Evolutionary conservation across 2,113 vertebrate genomes (phyloP).

Genomic region (Pollimyrus isidori): DNA sequence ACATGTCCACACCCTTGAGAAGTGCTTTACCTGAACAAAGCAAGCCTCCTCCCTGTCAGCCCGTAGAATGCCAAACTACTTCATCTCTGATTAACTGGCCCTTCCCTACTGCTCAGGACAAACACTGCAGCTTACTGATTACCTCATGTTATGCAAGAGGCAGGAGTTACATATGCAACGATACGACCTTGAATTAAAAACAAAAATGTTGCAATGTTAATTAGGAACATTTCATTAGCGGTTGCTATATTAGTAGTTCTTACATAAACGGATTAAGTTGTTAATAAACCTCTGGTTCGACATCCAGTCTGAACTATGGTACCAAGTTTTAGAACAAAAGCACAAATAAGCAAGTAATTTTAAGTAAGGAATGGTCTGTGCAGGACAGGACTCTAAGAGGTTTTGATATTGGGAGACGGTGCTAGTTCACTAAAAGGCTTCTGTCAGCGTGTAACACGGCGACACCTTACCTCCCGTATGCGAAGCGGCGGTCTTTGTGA

Average conservation of each 20-base stretch:
- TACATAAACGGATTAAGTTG: conserved; percentile 37
- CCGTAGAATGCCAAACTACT: neutral
- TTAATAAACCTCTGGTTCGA: conserved; percentile 29
- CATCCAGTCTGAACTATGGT: neutral
- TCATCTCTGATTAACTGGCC: neutral
- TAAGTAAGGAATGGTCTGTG: neutral
- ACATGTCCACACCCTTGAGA: neutral
- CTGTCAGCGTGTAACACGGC: neutral
- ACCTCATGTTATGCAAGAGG: neutral
- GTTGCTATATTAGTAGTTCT: neutral
- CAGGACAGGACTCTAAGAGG: neutral
- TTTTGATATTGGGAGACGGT: neutral
- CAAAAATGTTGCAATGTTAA: neutral
- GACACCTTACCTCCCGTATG: conserved; percentile 66
- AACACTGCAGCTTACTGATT: neutral
- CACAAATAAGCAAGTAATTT: neutral
- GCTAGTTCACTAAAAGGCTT: neutral
- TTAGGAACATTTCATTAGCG: neutral
- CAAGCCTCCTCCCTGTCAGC: neutral
- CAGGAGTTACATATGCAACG: neutral
- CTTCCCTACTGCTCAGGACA: neutral
- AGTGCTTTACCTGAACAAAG: neutral
- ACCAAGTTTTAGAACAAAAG: neutral
- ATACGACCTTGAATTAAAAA: neutral
- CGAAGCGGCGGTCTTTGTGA: conserved; percentile 76